Evolutionary conservation across 2,888 invertebrate genomes (phyloP).

Genomic region (Cataglyphis livida): DNA sequence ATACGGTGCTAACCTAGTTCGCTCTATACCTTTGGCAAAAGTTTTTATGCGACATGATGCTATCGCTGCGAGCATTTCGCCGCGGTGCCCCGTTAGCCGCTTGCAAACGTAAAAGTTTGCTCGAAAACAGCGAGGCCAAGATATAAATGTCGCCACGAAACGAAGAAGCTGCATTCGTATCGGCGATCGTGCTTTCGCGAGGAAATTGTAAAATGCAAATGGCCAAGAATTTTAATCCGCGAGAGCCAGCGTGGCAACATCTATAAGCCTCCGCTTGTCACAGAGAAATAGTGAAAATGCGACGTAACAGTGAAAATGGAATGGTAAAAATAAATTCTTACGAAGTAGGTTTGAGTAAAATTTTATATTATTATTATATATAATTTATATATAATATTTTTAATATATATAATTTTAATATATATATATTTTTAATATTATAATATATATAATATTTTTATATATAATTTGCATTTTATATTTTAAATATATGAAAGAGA

Average conservation of each 20-base stretch:
- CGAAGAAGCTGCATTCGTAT: slow-evolving; percentile 47
- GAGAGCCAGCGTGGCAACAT: slow-evolving; percentile 34
- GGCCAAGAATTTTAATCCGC: slow-evolving; percentile 51
- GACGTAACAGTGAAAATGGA: background rate
- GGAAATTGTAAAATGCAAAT: slow-evolving; percentile 52
- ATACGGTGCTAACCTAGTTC: background rate
- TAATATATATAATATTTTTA: too few relatives aligned
- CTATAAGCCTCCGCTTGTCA: slow-evolving; percentile 46
- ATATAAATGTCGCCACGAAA: slow-evolving; percentile 46
- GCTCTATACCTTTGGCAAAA: slow-evolving; percentile 23
- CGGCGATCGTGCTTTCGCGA: slow-evolving; percentile 42
- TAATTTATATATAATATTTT: too few relatives aligned
- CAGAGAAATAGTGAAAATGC: slow-evolving; percentile 33
- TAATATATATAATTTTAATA: too few relatives aligned
- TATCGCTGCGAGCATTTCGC: slow-evolving; percentile 37
- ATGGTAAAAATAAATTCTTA: slow-evolving; percentile 14
- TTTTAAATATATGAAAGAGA: background rate
- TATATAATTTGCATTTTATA: background rate
- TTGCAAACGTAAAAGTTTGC: slow-evolving; percentile 46
- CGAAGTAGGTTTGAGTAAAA: slow-evolving; percentile 5
- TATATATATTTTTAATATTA: too few relatives aligned
- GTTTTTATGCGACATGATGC: slow-evolving; percentile 31
- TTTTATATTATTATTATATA: background rate
- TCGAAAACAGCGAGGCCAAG: slow-evolving; percentile 44
- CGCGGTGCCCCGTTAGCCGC: slow-evolving; percentile 11